A percentile compares a stretch with the other conserved stretches of the same genome.
phyloP scores from a whole-genome alignment of 2,888 invertebrate genomes.

The Dryadula phaetusa region DNA sequence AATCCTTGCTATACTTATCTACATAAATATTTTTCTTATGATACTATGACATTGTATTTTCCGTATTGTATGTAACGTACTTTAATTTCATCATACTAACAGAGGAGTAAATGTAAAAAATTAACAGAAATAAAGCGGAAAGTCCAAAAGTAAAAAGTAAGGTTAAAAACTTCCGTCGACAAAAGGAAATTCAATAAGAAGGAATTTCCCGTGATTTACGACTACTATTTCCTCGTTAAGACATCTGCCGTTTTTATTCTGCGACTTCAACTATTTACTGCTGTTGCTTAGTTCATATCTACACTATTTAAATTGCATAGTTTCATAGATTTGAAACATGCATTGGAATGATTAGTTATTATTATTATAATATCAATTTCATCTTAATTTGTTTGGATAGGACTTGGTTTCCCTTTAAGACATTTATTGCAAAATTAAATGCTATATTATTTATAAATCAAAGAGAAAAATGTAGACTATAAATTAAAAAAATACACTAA shows the following conservation, averaged over 20 bases:
- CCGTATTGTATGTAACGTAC: too few relatives aligned
- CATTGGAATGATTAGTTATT: neutral
- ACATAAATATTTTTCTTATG: neutral
- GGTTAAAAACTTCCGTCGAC: conserved; percentile 69
- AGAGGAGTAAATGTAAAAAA: neutral
- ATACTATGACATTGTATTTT: too few relatives aligned
- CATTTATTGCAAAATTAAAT: too few relatives aligned
- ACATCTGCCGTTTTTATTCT: conserved; percentile 48
- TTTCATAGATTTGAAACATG: neutral
- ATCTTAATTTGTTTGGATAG: too few relatives aligned
- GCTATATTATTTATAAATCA: too few relatives aligned
- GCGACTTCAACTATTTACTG: conserved; percentile 11
- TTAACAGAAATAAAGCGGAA: conserved; percentile 62
- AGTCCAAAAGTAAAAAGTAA: conserved; percentile 75
- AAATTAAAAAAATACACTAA: too few relatives aligned
- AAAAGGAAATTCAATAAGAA: conserved; percentile 83
- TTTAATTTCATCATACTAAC: too few relatives aligned
- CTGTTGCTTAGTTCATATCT: neutral
- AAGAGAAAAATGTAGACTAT: too few relatives aligned
- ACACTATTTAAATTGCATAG: neutral
- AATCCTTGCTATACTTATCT: neutral
- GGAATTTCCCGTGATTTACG: conserved; percentile 82
- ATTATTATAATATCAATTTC: too few relatives aligned
- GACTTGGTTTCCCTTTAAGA: too few relatives aligned
- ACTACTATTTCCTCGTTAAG: conserved; percentile 83